Conservation (phyloP, 2,797 vertebrate genomes). For the Anas capensis region DNA sequence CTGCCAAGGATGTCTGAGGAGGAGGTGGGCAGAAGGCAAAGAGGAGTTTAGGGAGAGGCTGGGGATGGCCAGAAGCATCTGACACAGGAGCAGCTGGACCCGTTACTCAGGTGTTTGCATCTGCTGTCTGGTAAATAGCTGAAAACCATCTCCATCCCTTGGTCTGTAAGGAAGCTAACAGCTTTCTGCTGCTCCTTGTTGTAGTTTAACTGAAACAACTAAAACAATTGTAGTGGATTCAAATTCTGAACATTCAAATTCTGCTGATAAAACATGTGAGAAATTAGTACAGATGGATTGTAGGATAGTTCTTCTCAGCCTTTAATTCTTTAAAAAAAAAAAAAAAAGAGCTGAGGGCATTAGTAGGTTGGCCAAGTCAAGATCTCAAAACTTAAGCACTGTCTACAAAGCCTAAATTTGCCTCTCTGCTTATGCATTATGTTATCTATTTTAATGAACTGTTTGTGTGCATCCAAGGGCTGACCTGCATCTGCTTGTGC, state of each 20-base stretch:
- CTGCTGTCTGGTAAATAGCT: not conserved
- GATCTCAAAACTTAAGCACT: not conserved
- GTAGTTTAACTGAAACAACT: not conserved
- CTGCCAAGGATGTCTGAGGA: not conserved
- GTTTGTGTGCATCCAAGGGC: not conserved
- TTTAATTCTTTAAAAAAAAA: not conserved
- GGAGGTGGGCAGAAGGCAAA: not conserved
- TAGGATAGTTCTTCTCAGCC: not conserved
- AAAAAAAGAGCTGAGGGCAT: not conserved
- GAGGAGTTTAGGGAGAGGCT: not conserved
- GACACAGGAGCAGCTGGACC: not conserved
- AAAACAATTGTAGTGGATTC: not conserved
- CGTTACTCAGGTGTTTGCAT: not conserved
- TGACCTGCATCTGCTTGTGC: not conserved
- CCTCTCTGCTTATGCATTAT: not conserved
- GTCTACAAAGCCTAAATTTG: not conserved
- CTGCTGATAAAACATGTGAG: not conserved
- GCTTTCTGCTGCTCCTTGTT: not conserved
- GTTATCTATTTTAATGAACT: not conserved
- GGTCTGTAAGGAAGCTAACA: not conserved
- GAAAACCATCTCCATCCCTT: not conserved
- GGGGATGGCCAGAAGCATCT: not conserved
- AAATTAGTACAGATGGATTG: not conserved
- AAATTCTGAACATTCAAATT: not conserved
- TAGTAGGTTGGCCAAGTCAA: not conserved